Evolutionary conservation across 30 jellyfish, hydroid and myxozoan species (phyloP).

Genomic region (Hydractinia symbiolongicarpus): DNA sequence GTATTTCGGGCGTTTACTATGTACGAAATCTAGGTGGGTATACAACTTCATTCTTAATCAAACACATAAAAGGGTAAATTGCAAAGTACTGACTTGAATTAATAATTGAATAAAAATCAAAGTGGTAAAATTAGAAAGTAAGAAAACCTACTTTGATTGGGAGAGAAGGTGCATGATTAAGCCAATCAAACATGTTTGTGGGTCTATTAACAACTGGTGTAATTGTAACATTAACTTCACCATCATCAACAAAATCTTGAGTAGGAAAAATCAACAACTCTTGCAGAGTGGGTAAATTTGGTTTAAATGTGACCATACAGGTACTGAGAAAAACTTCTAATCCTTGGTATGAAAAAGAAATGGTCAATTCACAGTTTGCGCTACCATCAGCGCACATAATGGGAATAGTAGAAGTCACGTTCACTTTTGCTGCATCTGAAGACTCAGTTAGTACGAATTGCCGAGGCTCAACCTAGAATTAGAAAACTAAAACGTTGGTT

Average conservation of each 20-base stretch:
- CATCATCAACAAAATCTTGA: constrained; percentile 28
- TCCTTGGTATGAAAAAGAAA: background rate
- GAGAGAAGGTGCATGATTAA: background rate
- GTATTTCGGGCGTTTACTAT: no score
- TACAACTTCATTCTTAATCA: no score
- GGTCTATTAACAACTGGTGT: background rate
- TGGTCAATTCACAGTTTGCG: background rate
- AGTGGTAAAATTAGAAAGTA: no score
- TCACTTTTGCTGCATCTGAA: background rate
- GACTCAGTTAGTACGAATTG: background rate
- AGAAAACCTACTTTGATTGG: no score
- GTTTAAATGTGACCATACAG: background rate
- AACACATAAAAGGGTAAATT: no score
- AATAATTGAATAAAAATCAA: no score
- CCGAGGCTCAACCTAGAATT: background rate
- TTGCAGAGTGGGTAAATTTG: background rate
- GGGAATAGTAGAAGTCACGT: background rate
- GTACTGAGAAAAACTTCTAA: background rate
- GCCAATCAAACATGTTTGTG: constrained; percentile 23
- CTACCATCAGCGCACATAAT: background rate
- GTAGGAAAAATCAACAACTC: constrained; percentile 6
- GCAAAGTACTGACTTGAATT: no score
- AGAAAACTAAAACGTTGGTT: background rate
- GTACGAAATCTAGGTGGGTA: no score
- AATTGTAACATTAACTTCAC: constrained; percentile 8